phyloP scores from a whole-genome alignment of 2,113 vertebrate genomes.

The Sinocyclocheilus maitianheensis region DNA sequence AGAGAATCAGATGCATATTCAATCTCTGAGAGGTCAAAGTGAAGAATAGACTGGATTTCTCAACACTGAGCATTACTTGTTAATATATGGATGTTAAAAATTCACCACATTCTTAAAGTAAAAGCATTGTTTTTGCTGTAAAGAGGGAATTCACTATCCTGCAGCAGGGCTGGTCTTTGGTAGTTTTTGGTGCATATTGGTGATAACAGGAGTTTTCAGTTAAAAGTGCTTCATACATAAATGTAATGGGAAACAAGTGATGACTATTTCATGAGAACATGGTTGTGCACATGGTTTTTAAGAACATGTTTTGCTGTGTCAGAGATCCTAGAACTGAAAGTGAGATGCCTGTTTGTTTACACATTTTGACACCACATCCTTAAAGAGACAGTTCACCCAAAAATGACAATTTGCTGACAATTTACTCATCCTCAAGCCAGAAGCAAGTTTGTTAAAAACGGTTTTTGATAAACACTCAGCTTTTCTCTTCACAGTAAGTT shows the following conservation, averaged over 20 bases:
- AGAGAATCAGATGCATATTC: constrained; percentile 35
- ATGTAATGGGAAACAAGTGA: not conserved
- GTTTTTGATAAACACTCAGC: too few relatives aligned
- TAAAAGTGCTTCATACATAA: not conserved
- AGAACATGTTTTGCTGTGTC: not conserved
- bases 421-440: too few relatives aligned
- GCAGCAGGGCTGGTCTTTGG: not conserved
- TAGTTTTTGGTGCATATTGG: not conserved
- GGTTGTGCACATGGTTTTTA: not conserved
- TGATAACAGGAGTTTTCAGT: not conserved
- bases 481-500: too few relatives aligned
- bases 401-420: too few relatives aligned
- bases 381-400: not conserved
- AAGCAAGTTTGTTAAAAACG: too few relatives aligned
- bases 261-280: not conserved
- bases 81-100: not conserved
- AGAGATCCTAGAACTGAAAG: constrained; percentile 10
- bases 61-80: not conserved
- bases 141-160: not conserved
- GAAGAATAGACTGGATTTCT: not conserved
- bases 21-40: not conserved
- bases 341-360: not conserved
- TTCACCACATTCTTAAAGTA: not conserved
- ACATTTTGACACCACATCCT: not conserved
- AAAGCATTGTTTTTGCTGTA: not conserved